These are phyloP conservation scores for Himalopsyche japonica DNA, from an alignment of 2,888 invertebrate genomes.

Conservation along the genomic window DNA sequence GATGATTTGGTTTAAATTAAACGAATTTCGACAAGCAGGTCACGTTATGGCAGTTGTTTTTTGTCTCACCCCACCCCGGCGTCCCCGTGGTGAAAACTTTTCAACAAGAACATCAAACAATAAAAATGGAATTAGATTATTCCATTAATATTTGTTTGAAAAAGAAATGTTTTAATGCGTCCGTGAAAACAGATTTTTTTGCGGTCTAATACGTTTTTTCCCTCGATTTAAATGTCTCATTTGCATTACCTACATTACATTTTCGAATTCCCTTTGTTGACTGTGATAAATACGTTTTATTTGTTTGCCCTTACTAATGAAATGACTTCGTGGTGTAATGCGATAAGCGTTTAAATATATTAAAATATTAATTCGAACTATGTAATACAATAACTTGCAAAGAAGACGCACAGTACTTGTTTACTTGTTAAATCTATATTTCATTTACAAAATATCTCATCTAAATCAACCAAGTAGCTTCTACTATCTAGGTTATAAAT, in stretches of 20 bases:
- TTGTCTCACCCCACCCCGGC: neutral
- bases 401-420: too few relatives aligned
- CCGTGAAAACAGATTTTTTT: neutral
- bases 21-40: neutral
- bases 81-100: neutral
- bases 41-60: neutral
- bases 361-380: too few relatives aligned
- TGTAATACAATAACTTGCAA: too few relatives aligned
- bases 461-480: too few relatives aligned
- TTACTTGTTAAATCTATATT: too few relatives aligned
- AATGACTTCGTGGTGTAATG: neutral
- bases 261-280: neutral
- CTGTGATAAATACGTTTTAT: neutral
- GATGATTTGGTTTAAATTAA: neutral
- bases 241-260: neutral
- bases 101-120: neutral
- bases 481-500: too few relatives aligned
- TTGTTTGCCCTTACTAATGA: neutral
- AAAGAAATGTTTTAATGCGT: neutral
- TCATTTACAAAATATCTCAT: too few relatives aligned
- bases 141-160: neutral
- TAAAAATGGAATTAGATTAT: neutral
- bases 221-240: neutral
- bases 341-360: neutral
- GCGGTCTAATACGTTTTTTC: neutral